A percentile compares a stretch with the other conserved stretches of the same genome.
phyloP scores from a whole-genome alignment of 2,888 invertebrate species.

The Endomychus coccineus region DNA sequence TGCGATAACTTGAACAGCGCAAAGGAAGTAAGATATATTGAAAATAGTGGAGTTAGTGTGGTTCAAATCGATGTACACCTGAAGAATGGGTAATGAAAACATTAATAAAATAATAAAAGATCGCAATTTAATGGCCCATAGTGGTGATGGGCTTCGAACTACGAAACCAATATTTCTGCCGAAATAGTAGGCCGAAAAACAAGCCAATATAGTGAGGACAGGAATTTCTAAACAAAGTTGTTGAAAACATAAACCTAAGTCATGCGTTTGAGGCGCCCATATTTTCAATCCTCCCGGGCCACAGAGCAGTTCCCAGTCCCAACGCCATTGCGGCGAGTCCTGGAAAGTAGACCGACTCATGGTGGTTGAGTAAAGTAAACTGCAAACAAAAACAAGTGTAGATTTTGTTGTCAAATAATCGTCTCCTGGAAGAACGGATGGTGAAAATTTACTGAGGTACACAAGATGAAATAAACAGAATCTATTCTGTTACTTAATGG shows the following conservation, averaged over 20 bases:
- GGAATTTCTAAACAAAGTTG: slow-evolving; percentile 74
- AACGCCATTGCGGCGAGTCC: slow-evolving; percentile 35
- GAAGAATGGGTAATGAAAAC: slow-evolving; percentile 59
- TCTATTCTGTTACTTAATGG: too few species aligned
- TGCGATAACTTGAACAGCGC: slow-evolving; percentile 62
- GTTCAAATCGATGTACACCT: slow-evolving; percentile 58
- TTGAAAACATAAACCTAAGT: slow-evolving; percentile 81
- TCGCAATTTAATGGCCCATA: slow-evolving; percentile 57
- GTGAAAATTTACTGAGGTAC: too few species aligned
- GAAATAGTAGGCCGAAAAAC: slow-evolving; percentile 73
- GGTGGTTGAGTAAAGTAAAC: too few species aligned
- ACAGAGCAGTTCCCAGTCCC: slow-evolving; percentile 73
- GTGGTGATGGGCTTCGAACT: slow-evolving; percentile 55
- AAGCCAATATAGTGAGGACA: slow-evolving; percentile 61
- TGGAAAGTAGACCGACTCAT: too few species aligned
- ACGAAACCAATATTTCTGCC: slow-evolving; percentile 61
- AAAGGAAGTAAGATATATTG: slow-evolving; percentile 64
- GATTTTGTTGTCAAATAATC: too few species aligned
- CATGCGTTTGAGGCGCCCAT: slow-evolving; percentile 62
- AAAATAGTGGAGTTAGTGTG: slow-evolving; percentile 46
- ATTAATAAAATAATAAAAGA: slow-evolving; percentile 56
- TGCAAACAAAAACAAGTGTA: too few species aligned
- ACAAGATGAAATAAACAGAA: too few species aligned
- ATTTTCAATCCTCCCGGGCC: slow-evolving; percentile 63
- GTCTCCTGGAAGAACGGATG: too few species aligned